phyloP scores from a whole-genome alignment of 1,140 invertebrate species.

The Apis cerana region DNA sequence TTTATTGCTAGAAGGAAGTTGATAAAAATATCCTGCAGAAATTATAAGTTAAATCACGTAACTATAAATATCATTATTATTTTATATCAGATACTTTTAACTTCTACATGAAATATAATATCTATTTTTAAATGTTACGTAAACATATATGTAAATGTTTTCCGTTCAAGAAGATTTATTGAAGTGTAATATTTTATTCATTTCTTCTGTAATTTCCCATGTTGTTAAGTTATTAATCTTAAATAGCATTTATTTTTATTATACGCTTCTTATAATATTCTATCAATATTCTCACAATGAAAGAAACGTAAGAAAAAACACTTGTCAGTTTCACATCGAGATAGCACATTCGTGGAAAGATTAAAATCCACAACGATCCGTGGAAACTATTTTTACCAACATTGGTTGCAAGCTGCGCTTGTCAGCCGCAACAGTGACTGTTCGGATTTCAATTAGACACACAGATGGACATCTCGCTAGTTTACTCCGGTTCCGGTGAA shows the following conservation, averaged over 20 bases:
- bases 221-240: neutral
- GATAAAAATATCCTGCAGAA: neutral
- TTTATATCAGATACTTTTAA: neutral
- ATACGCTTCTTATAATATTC: neutral
- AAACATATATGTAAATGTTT: neutral
- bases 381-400: neutral
- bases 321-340: neutral
- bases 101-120: too few species aligned
- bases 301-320: neutral
- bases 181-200: neutral
- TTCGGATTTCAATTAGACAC: slow-evolving; percentile 25
- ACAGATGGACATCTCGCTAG: slow-evolving; percentile 11
- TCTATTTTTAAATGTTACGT: neutral
- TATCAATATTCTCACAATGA: neutral
- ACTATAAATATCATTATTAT: neutral
- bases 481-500: slow-evolving; percentile 2
- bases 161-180: neutral
- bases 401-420: neutral
- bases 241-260: neutral
- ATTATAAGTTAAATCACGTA: neutral
- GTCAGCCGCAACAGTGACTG: slow-evolving; percentile 1
- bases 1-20: neutral
- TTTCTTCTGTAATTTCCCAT: neutral
- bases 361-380: neutral
- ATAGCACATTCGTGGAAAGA: neutral